A percentile compares a stretch with the other conserved stretches of the same genome.
Evolutionary conservation across 2,888 invertebrate genomes (phyloP).

Genomic region (Arge pagana): DNA sequence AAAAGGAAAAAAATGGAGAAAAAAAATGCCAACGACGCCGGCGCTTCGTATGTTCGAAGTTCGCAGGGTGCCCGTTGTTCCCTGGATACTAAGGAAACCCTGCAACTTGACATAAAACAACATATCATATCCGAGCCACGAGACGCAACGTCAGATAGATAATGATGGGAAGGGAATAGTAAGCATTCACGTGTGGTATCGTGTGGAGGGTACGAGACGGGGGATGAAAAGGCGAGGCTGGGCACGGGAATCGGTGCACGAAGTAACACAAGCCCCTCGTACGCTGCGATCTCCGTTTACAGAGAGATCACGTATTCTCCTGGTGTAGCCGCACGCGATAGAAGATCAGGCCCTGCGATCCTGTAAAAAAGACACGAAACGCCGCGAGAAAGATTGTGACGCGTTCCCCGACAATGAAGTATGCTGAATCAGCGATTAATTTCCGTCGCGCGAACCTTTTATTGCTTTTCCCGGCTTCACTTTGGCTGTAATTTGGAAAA

Average conservation of each 20-base stretch:
- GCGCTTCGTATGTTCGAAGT: constrained; percentile 35
- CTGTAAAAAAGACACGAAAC: constrained; percentile 28
- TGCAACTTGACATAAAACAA: constrained; percentile 57
- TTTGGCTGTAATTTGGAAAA: constrained; percentile 48
- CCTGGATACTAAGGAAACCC: constrained; percentile 62
- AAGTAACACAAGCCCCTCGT: constrained; percentile 27
- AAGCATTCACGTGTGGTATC: too few species aligned
- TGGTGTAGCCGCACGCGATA: constrained; percentile 29
- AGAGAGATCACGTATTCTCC: constrained; percentile 31
- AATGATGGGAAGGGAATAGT: constrained; percentile 34
- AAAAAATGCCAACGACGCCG: constrained; percentile 28
- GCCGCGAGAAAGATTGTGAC: too few species aligned
- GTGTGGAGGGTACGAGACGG: constrained; percentile 13
- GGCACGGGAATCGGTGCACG: too few species aligned
- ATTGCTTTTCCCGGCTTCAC: constrained; percentile 61
- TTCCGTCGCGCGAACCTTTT: constrained; percentile 27
- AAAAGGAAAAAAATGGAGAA: constrained; percentile 26
- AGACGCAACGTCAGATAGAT: constrained; percentile 42
- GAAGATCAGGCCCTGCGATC: too few species aligned
- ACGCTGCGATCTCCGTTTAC: constrained; percentile 32
- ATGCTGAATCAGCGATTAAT: too few species aligned
- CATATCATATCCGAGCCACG: constrained; percentile 68
- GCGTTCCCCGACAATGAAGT: too few species aligned
- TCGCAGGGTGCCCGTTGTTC: constrained; percentile 37
- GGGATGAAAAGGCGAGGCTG: too few species aligned